A percentile compares a stretch with the other conserved stretches of the same genome.
phyloP scores from a whole-genome alignment of 2,888 invertebrate genomes.

The Chrysomela aeneicollis region DNA sequence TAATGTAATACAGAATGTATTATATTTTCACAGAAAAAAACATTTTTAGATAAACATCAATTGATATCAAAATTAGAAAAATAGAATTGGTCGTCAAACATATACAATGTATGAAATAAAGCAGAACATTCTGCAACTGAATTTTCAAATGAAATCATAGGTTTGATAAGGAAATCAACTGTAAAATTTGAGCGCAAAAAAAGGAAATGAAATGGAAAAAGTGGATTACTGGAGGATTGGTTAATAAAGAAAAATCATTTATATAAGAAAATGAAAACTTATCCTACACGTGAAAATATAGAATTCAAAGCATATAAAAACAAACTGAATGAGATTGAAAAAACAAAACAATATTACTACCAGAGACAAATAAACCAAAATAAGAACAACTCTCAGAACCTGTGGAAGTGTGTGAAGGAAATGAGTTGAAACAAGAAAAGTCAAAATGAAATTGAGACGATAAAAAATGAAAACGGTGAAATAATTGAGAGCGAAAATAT shows the following conservation, averaged over 20 bases:
- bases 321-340: background rate
- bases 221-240: slow-evolving; percentile 8
- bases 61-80: background rate
- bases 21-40: background rate
- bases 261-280: background rate
- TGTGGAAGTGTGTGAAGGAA: slow-evolving; percentile 2
- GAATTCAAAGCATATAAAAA: slow-evolving; percentile 9
- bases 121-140: slow-evolving; percentile 3
- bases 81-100: background rate
- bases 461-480: background rate
- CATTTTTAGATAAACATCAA: background rate
- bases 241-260: background rate
- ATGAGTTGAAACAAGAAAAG: background rate
- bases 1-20: too few relatives aligned
- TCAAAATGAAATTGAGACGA: background rate
- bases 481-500: background rate
- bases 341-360: background rate
- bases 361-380: background rate
- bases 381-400: background rate
- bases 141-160: background rate
- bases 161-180: background rate
- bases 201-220: background rate
- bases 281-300: background rate
- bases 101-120: background rate
- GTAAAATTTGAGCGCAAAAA: background rate